These are phyloP conservation scores for Mythimna ferrago DNA, from an alignment of 2,888 invertebrate species.

Conservation along the genomic window DNA sequence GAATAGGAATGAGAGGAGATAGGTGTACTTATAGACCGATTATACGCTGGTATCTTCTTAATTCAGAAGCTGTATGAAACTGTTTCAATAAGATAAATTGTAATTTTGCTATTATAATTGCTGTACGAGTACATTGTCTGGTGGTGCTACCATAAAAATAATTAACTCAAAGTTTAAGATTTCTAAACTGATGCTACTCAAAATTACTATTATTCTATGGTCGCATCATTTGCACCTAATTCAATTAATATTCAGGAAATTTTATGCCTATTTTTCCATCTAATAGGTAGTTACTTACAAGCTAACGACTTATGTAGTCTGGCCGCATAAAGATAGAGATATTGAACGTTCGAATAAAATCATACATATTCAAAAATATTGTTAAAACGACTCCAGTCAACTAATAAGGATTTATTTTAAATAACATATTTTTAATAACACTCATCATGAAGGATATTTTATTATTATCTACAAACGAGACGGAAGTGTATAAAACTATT, in stretches of 20 bases:
- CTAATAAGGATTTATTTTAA: not conserved
- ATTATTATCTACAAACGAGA: constrained; percentile 47
- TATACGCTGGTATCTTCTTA: too few relatives aligned
- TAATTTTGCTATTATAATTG: not conserved
- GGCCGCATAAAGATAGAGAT: too few relatives aligned
- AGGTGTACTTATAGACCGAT: too few relatives aligned
- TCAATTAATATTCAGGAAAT: not conserved
- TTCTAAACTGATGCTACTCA: too few relatives aligned
- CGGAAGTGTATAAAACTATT: constrained; percentile 59
- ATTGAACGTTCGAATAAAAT: too few relatives aligned
- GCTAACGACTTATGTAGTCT: not conserved
- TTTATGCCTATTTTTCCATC: not conserved
- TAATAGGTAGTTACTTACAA: not conserved
- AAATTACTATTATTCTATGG: too few relatives aligned
- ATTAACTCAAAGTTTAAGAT: not conserved
- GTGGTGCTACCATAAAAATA: not conserved
- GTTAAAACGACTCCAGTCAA: not conserved
- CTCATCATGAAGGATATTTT: constrained; percentile 36
- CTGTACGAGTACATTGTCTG: not conserved
- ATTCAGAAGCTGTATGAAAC: not conserved
- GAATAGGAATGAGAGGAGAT: not conserved
- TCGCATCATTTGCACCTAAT: not conserved
- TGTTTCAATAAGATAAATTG: not conserved
- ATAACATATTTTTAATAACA: too few relatives aligned
- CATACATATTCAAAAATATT: not conserved